Base-by-base conservation (phyloP, 2,113 vertebrate species). In the Miniopterus natalensis region DNA sequence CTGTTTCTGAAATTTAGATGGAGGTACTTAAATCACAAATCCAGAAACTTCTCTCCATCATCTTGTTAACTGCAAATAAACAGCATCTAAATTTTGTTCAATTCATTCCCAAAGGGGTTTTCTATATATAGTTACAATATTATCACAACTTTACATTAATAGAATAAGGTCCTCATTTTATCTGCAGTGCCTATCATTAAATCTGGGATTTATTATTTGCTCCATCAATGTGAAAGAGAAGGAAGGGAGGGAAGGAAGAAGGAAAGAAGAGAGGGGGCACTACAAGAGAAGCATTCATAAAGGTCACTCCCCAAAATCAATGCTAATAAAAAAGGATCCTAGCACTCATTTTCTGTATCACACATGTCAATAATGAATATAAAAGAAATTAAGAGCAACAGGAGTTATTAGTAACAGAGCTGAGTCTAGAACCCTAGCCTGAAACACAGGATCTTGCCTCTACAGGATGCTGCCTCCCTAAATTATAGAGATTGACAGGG, bases 121-220 rank as follows among this genome's bases (percentile, higher is more conserved):
- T 94, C 36, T 8, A 31, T 61, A 88, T 57, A 95, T 85, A 95
- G 74, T 85, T 97, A 86, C 1, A 74, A 51, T 47, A 90, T n/a
- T 12, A 92, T 81, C 53, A 91, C 66, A 78, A 51, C n/a, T 87
- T 71, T 85, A 68, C 3, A 25, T 25, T 36, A 29, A 61, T 2
- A 70, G 27, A 77, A 75, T 51, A 10, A 74, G 57, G 3, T 57
- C 18, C 47, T 40, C 18, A 55, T 70, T 83, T 96, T 53, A 88
- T 71, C 23, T 74, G n/a, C 8, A 9, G 31, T 74, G 25, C 1
- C 17, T 27, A 40, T 80, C 25, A 66, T 2, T 40, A 29, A 0
- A 8, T 10, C 18, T 63, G 36, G 8, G 5, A 74, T 23, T 66
- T 83, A 29, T 80, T 75, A 84, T 45, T 85, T 92, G 53, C 3